Evolutionary conservation across 2,797 vertebrate genomes (phyloP).

Genomic region (Megalops cyprinoides): DNA sequence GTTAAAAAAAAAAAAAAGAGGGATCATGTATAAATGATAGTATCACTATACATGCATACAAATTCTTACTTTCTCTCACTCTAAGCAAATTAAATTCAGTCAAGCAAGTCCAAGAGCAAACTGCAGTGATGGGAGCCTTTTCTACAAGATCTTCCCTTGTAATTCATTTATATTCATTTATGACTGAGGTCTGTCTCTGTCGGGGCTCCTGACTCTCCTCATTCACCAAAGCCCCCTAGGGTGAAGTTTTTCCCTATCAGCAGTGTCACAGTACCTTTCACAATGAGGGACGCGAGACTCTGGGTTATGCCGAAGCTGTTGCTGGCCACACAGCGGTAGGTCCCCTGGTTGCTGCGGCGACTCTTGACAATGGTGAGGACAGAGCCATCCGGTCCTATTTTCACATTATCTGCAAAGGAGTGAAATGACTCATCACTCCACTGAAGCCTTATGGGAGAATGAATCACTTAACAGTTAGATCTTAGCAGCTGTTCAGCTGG

Average conservation of each 20-base stretch:
- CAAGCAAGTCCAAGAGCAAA: no score
- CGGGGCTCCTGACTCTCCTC: no score
- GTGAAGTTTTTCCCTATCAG: no score
- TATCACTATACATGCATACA: no score
- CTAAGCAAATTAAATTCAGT: no score
- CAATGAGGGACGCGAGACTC: slow-evolving; percentile 85
- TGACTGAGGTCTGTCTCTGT: no score
- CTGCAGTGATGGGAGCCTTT: no score
- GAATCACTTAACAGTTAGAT: neutral
- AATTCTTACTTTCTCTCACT: no score
- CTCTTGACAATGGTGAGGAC: slow-evolving; percentile 77
- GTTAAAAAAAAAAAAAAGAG: neutral
- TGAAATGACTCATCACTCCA: neutral
- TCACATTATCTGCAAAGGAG: slow-evolving; percentile 80
- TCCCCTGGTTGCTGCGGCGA: slow-evolving; percentile 80
- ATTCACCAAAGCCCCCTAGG: no score
- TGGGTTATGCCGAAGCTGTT: slow-evolving; percentile 89
- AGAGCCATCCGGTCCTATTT: slow-evolving; percentile 80
- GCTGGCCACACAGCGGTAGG: slow-evolving; percentile 91
- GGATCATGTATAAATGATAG: no score
- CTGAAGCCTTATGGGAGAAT: neutral
- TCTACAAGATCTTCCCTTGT: no score
- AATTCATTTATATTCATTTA: no score
- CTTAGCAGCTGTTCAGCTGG: neutral
- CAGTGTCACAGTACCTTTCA: slow-evolving; percentile 73